A percentile compares a stretch with the other conserved stretches of the same genome.
These are phyloP conservation scores for Eupithecia abbreviata DNA, from an alignment of 2,888 invertebrate species.

Conservation along the genomic window DNA sequence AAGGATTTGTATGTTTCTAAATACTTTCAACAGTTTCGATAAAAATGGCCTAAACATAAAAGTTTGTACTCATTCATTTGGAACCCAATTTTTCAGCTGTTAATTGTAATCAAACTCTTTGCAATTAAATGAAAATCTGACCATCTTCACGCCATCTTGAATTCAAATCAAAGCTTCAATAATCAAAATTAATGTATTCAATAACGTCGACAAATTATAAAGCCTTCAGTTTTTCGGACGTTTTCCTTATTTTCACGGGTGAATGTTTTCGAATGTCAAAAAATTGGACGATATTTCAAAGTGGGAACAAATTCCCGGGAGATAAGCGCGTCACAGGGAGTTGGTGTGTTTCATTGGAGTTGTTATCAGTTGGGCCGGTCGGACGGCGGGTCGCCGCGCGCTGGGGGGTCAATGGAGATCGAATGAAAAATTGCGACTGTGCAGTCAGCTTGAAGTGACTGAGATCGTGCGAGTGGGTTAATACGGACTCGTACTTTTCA, in stretches of 20 bases:
- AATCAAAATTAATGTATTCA: slow-evolving; percentile 49
- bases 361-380: slow-evolving; percentile 68
- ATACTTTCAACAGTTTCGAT: background rate
- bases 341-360: slow-evolving; percentile 74
- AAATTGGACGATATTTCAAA: slow-evolving; percentile 73
- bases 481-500: slow-evolving; percentile 26
- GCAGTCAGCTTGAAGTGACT: slow-evolving; percentile 38
- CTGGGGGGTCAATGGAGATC: slow-evolving; percentile 38
- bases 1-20: slow-evolving; percentile 6
- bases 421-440: slow-evolving; percentile 40
- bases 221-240: slow-evolving; percentile 42
- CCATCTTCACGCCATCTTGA: slow-evolving; percentile 39
- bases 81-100: background rate
- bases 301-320: slow-evolving; percentile 64
- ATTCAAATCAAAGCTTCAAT: slow-evolving; percentile 45
- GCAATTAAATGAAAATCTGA: slow-evolving; percentile 27
- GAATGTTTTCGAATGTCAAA: slow-evolving; percentile 66
- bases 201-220: slow-evolving; percentile 47
- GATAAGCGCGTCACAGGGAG: slow-evolving; percentile 66
- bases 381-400: slow-evolving; percentile 26
- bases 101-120: slow-evolving; percentile 26
- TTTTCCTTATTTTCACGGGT: slow-evolving; percentile 52
- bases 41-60: background rate
- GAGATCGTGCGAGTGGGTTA: slow-evolving; percentile 36
- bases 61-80: background rate